phyloP scores from a whole-genome alignment of 2,113 vertebrate species.

The Oreotrochilus melanogaster region DNA sequence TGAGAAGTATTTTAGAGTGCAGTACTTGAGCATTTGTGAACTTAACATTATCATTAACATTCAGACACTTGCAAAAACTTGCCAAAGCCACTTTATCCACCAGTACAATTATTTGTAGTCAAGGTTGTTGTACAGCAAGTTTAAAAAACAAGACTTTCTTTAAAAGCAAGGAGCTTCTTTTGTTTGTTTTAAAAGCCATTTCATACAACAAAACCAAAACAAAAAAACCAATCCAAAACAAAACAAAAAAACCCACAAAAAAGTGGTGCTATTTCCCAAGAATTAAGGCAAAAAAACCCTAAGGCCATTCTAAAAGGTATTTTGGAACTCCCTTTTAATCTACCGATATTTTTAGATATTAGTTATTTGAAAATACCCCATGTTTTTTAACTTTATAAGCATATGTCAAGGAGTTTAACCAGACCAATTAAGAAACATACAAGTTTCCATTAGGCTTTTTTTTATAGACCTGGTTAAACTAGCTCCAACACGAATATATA shows the following conservation, averaged over 20 bases:
- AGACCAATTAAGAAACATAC: neutral
- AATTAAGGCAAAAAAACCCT: neutral
- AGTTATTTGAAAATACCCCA: neutral
- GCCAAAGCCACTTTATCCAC: neutral
- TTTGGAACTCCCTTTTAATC: neutral
- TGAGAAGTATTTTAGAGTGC: neutral
- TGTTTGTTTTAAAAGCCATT: neutral
- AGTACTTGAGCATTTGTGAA: neutral
- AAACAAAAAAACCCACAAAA: too few relatives aligned
- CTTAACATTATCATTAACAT: neutral
- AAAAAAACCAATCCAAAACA: too few relatives aligned
- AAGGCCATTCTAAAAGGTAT: neutral
- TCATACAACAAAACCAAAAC: neutral
- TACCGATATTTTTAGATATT: neutral
- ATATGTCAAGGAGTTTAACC: neutral
- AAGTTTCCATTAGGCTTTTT: constrained; percentile 25
- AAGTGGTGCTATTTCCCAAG: neutral
- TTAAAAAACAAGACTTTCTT: neutral
- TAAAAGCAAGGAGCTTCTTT: neutral
- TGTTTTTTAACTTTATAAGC: neutral
- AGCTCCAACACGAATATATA: neutral
- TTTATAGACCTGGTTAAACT: neutral
- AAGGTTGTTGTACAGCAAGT: neutral
- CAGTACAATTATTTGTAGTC: neutral
- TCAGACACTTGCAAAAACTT: neutral